phyloP scores from a whole-genome alignment of 2,888 invertebrate species.

The Pardosa pseudoannulata region DNA sequence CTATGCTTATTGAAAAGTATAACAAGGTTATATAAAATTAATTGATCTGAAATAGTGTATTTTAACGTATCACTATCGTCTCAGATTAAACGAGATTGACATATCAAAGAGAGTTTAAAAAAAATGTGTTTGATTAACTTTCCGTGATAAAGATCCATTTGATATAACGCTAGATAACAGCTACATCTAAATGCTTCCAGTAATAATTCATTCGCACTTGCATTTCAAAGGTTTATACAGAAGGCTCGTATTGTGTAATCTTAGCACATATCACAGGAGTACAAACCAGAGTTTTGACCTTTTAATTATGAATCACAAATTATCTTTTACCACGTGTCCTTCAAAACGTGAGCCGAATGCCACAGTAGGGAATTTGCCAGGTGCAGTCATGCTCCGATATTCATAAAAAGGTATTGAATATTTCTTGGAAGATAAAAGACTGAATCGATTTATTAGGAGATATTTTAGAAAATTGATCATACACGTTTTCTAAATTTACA shows the following conservation, averaged over 20 bases:
- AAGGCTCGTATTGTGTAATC: not conserved
- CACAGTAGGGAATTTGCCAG: not conserved
- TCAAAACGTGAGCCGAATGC: not conserved
- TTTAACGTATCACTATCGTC: too few species aligned
- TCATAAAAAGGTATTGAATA: not conserved
- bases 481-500: not conserved
- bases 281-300: not conserved
- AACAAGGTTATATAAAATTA: too few species aligned
- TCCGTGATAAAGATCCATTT: too few species aligned
- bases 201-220: too few species aligned
- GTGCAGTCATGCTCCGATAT: not conserved
- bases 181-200: too few species aligned
- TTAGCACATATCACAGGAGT: not conserved
- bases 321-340: not conserved
- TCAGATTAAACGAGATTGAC: too few species aligned
- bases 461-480: conserved; percentile 10
- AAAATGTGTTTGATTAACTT: too few species aligned
- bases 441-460: not conserved
- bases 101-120: too few species aligned
- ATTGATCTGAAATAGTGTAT: too few species aligned
- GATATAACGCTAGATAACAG: too few species aligned
- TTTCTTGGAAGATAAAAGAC: not conserved
- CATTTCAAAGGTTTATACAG: too few species aligned
- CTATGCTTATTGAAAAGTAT: too few species aligned
- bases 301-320: conserved; percentile 3